Percentiles rank a stretch among this genome's conserved stretches.
Evolutionary conservation across 2,888 invertebrate species (phyloP).

Genomic region (Steinernema carpocapsae): DNA sequence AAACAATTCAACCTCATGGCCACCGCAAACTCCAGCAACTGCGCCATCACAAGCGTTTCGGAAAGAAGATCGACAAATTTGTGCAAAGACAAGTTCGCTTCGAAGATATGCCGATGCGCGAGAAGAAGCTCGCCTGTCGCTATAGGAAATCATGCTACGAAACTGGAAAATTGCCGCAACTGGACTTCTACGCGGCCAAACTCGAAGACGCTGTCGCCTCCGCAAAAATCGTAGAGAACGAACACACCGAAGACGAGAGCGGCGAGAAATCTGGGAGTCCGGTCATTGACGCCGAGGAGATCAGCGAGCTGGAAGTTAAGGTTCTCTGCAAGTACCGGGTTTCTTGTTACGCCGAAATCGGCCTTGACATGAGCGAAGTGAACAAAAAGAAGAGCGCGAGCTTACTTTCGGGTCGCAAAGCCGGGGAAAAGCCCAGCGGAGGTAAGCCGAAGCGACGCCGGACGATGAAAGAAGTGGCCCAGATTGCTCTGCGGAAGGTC

Average conservation of each 20-base stretch:
- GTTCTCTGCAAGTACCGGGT: conserved; percentile 57
- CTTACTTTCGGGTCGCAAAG: background rate
- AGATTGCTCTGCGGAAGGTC: conserved; percentile 31
- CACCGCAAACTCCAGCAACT: conserved; percentile 14
- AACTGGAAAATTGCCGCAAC: conserved; percentile 37
- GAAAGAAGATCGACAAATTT: conserved; percentile 38
- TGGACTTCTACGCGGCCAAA: conserved; percentile 29
- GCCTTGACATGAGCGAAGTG: conserved; percentile 46
- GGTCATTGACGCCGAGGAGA: conserved; percentile 37
- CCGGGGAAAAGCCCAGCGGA: background rate
- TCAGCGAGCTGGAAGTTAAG: conserved; percentile 49
- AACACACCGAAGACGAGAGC: background rate
- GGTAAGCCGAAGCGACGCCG: background rate
- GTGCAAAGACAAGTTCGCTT: conserved; percentile 55
- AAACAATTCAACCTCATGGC: conserved; percentile 17
- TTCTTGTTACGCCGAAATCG: conserved; percentile 56
- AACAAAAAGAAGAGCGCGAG: conserved; percentile 45
- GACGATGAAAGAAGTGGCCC: conserved; percentile 4
- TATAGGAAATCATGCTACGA: conserved; percentile 36
- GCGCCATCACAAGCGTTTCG: conserved; percentile 20
- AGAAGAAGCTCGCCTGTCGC: conserved; percentile 36
- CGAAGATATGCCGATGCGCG: conserved; percentile 34
- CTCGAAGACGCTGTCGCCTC: background rate
- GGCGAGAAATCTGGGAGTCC: background rate
- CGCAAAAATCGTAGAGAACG: conserved; percentile 19